A percentile compares a stretch with the other conserved stretches of the same genome.
phyloP scores from a whole-genome alignment of 1,140 invertebrate genomes.

The Caerostris darwini region DNA sequence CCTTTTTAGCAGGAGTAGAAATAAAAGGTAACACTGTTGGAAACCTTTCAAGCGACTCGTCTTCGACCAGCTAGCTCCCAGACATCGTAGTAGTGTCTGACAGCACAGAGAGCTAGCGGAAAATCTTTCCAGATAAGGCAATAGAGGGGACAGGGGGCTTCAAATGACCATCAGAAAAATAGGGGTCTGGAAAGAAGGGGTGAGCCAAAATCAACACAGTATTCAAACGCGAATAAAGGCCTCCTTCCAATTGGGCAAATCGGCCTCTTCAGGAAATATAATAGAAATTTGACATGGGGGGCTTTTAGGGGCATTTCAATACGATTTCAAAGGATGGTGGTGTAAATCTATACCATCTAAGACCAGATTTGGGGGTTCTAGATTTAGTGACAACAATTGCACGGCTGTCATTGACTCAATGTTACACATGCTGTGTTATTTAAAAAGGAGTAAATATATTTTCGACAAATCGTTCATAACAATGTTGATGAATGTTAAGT shows the following conservation, averaged over 20 bases:
- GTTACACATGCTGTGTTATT: background rate
- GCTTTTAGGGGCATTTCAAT: background rate
- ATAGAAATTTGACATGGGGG: constrained; percentile 30
- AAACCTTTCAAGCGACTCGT: constrained; percentile 25
- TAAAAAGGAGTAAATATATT: no score
- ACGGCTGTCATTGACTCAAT: background rate
- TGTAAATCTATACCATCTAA: background rate
- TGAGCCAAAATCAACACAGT: constrained; percentile 56
- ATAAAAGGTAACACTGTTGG: constrained; percentile 67
- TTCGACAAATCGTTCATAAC: no score
- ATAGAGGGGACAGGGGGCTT: background rate
- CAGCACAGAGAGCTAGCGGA: background rate
- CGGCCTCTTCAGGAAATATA: constrained; percentile 34
- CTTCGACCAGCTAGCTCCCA: background rate
- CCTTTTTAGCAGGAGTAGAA: background rate
- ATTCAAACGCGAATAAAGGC: constrained; percentile 35
- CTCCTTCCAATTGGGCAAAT: constrained; percentile 61
- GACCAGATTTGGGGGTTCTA: background rate
- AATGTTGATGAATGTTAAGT: no score
- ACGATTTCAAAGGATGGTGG: background rate
- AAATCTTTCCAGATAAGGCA: constrained; percentile 38
- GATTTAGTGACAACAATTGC: background rate
- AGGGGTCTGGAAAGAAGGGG: background rate
- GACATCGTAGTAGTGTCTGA: background rate
- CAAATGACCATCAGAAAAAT: background rate